phyloP scores from a whole-genome alignment of 2,113 vertebrate species.

The Eublepharis macularius region DNA sequence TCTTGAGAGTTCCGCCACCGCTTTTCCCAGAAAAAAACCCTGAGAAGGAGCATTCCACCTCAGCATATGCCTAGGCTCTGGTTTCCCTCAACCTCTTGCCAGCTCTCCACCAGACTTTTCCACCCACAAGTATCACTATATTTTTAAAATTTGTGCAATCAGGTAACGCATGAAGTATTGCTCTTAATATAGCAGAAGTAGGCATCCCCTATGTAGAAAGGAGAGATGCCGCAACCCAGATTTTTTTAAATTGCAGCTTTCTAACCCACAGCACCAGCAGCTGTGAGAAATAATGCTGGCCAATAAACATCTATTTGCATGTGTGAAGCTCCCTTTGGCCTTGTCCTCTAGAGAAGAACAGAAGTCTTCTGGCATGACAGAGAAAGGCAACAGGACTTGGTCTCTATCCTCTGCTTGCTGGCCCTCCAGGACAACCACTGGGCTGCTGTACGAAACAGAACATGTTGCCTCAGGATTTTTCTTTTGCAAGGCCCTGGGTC shows the following conservation, averaged over 20 bases:
- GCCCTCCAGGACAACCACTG: neutral
- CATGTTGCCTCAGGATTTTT: neutral
- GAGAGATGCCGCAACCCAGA: no score
- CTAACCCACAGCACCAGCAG: neutral
- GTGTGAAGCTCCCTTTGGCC: neutral
- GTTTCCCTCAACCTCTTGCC: neutral
- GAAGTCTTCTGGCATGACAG: no score
- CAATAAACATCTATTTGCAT: neutral
- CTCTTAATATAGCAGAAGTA: neutral
- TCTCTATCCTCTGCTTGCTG: no score
- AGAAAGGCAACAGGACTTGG: no score
- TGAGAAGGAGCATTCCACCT: no score
- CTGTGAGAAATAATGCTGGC: neutral
- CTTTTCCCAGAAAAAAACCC: no score
- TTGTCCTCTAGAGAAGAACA: no score
- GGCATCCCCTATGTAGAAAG: neutral
- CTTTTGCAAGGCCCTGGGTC: neutral
- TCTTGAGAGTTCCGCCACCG: no score
- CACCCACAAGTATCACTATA: neutral
- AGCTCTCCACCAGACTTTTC: no score
- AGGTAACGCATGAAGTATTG: conserved; percentile 3
- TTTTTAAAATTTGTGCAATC: neutral
- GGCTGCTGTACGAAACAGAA: no score
- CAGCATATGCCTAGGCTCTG: neutral
- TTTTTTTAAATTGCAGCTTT: neutral